Conservation (phyloP, 2,888 invertebrate genomes). For the Hyles lineata region DNA sequence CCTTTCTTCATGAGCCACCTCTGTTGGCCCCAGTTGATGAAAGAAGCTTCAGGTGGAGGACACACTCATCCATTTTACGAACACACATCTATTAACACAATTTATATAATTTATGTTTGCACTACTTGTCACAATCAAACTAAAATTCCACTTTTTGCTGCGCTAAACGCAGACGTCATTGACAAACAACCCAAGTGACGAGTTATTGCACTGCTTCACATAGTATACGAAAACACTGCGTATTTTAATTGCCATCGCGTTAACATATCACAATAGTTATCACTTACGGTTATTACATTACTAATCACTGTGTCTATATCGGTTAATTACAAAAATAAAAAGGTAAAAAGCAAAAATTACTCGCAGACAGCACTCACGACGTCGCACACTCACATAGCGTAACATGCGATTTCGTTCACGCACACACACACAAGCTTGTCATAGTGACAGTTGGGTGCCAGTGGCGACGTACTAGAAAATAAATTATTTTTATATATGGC, state of each 20-base stretch:
- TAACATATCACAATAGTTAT: conserved; percentile 80
- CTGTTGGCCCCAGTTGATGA: conserved; percentile 77
- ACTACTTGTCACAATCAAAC: conserved; percentile 83
- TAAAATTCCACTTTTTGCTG: conserved; percentile 83
- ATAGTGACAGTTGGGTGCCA: conserved; percentile 65
- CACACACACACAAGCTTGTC: conserved; percentile 60
- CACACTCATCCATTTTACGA: conserved; percentile 82
- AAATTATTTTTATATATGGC: background rate
- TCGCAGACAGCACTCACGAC: conserved; percentile 81
- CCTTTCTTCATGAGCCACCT: conserved; percentile 85
- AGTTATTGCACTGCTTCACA: conserved; percentile 82
- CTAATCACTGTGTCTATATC: conserved; percentile 75
- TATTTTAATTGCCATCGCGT: conserved; percentile 74
- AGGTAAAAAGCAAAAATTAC: conserved; percentile 82
- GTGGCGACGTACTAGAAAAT: conserved; percentile 8
- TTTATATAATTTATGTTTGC: conserved; percentile 76
- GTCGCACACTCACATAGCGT: conserved; percentile 81
- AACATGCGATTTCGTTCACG: conserved; percentile 78
- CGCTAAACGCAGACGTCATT: conserved; percentile 85
- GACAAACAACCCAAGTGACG: conserved; percentile 84
- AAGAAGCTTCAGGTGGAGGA: conserved; percentile 76
- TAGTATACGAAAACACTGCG: conserved; percentile 78
- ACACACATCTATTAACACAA: conserved; percentile 79
- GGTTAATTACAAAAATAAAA: conserved; percentile 82
- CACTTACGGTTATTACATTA: conserved; percentile 77